phyloP scores from a whole-genome alignment of 2,113 vertebrate genomes.

The Menura novaehollandiae region DNA sequence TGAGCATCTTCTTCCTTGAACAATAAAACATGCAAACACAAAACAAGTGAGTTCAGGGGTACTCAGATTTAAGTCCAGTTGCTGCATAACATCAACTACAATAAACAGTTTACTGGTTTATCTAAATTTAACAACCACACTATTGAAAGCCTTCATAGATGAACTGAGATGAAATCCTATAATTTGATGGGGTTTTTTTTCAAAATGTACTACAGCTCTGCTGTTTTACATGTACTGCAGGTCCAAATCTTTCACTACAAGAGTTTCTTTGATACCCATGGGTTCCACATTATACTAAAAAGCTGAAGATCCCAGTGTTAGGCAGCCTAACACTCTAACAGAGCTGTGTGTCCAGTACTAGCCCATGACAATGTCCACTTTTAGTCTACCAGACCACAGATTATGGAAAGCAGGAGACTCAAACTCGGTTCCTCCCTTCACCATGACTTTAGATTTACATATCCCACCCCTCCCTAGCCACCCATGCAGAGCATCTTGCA shows the following conservation, averaged over 20 bases:
- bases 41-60: neutral
- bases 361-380: neutral
- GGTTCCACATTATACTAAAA: neutral
- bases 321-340: neutral
- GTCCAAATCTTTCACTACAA: neutral
- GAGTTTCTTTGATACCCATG: neutral
- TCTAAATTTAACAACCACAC: neutral
- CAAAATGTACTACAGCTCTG: neutral
- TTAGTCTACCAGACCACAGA: neutral
- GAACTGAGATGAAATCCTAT: neutral
- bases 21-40: neutral
- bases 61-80: neutral
- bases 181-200: rapidly evolving
- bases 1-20: neutral
- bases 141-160: neutral
- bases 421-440: neutral
- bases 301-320: neutral
- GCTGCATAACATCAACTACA: neutral
- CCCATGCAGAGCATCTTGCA: neutral
- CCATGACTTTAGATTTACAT: neutral
- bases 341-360: neutral
- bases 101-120: neutral
- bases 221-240: neutral
- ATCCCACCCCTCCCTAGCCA: neutral
- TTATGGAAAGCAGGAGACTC: neutral